Evolutionary conservation across 1,140 invertebrate genomes (phyloP).

Genomic region (Stenopsyche tienmushanensis): DNA sequence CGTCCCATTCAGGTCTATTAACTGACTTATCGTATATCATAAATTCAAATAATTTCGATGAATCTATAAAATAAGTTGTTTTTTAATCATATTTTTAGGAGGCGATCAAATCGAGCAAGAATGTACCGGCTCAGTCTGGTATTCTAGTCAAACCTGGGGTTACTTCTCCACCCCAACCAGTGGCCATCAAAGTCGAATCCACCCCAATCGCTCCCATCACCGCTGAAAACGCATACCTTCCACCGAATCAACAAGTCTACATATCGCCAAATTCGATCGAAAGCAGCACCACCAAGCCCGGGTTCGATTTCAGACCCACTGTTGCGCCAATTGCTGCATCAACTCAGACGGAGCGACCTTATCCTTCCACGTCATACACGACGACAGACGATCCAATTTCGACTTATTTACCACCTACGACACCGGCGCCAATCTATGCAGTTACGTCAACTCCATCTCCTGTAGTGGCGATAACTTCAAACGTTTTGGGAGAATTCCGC

Average conservation of each 20-base stretch:
- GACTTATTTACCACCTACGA: slow-evolving; percentile 24
- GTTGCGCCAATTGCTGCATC: slow-evolving; percentile 48
- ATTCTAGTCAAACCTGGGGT: slow-evolving; percentile 57
- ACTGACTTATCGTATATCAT: neutral
- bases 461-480: slow-evolving; percentile 37
- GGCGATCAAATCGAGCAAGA: slow-evolving; percentile 69
- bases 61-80: neutral
- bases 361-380: slow-evolving; percentile 41
- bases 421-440: slow-evolving; percentile 10
- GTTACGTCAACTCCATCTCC: slow-evolving; percentile 41
- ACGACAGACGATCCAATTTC: slow-evolving; percentile 6
- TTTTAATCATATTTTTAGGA: slow-evolving; percentile 49
- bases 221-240: slow-evolving; percentile 44
- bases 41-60: neutral
- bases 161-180: slow-evolving; percentile 42
- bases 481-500: slow-evolving; percentile 30
- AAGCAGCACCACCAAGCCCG: slow-evolving; percentile 44
- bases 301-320: slow-evolving; percentile 50
- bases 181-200: slow-evolving; percentile 43
- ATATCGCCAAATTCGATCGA: slow-evolving; percentile 55
- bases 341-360: slow-evolving; percentile 43
- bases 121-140: slow-evolving; percentile 64
- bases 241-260: slow-evolving; percentile 47
- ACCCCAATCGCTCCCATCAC: slow-evolving; percentile 45
- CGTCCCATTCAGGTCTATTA: slow-evolving; percentile 57